These are phyloP conservation scores for Eonycteris spelaea DNA, from an alignment of 2,113 vertebrate species.

Conservation along the genomic window DNA sequence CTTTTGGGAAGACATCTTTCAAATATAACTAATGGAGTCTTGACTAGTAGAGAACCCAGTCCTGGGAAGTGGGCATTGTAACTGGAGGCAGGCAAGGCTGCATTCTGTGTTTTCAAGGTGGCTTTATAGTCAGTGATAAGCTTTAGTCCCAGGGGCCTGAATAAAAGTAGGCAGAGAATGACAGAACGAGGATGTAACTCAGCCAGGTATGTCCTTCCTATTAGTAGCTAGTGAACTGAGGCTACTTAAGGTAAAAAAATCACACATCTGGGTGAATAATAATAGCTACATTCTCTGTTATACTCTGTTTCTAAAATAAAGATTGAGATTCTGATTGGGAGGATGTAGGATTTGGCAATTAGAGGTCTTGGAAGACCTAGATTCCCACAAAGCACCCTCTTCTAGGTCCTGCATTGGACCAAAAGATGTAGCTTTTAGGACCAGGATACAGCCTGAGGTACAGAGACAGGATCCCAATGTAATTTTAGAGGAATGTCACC, in stretches of 20 bases:
- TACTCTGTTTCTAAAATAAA: not conserved
- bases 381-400: not conserved
- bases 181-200: not conserved
- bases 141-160: not conserved
- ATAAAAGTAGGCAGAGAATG: not conserved
- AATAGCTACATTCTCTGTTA: not conserved
- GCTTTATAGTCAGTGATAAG: not conserved
- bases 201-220: not conserved
- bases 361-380: not conserved
- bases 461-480: too few relatives aligned
- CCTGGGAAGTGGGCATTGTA: not conserved
- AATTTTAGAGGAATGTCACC: not conserved
- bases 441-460: not conserved
- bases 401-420: not conserved
- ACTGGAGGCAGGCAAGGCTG: not conserved
- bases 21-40: not conserved
- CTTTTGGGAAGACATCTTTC: not conserved
- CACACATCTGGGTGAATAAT: not conserved
- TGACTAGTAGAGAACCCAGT: not conserved
- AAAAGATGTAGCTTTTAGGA: not conserved
- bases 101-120: not conserved
- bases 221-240: not conserved
- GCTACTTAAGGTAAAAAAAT: not conserved
- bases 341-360: not conserved
- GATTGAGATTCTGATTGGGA: not conserved